Percentiles rank a stretch among this genome's conserved stretches.
These are phyloP conservation scores for Oceanites oceanicus DNA, from an alignment of 2,113 vertebrate genomes.

Conservation along the genomic window DNA sequence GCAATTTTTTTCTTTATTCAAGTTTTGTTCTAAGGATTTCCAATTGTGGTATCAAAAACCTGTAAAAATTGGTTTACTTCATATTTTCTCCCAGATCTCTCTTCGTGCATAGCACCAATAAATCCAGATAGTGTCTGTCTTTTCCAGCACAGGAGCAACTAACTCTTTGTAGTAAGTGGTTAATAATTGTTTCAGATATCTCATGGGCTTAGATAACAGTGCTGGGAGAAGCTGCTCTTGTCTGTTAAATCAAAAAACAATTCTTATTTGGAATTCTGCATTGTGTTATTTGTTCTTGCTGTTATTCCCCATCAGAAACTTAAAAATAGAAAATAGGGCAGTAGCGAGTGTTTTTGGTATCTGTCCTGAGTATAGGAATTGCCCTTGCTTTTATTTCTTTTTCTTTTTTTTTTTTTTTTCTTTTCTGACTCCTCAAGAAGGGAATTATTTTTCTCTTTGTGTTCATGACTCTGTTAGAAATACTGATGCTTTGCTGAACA, in stretches of 20 bases:
- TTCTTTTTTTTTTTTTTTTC: too few relatives aligned
- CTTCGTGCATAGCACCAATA: neutral
- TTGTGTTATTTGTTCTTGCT: neutral
- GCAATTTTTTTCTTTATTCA: neutral
- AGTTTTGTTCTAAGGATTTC: neutral
- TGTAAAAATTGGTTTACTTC: neutral
- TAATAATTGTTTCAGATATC: neutral
- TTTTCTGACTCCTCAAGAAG: neutral
- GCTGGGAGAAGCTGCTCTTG: neutral
- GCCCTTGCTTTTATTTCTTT: neutral
- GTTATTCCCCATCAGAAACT: neutral
- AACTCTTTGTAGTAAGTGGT: neutral
- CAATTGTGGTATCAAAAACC: neutral
- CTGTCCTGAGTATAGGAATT: neutral
- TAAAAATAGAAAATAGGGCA: neutral
- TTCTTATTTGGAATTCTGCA: neutral
- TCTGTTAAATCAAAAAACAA: neutral
- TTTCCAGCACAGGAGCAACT: neutral
- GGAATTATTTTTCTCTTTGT: neutral
- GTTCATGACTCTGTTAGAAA: neutral
- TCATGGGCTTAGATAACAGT: neutral
- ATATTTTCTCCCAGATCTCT: neutral
- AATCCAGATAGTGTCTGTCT: neutral
- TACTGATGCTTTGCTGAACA: neutral
- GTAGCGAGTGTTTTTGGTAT: neutral